Conservation (phyloP, 2,888 invertebrate species). For the Synanthedon formicaeformis region DNA sequence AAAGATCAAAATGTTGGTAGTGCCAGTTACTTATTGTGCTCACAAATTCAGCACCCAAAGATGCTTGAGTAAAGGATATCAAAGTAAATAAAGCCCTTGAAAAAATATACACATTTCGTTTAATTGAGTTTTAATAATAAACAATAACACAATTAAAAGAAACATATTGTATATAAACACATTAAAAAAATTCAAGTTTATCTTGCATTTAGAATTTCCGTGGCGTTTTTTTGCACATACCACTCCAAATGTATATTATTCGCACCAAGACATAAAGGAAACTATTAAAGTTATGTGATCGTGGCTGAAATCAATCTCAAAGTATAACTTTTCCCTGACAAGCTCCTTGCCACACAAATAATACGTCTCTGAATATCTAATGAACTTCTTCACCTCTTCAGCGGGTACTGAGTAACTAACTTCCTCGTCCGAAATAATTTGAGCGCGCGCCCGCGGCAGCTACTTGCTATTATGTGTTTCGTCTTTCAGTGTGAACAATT, state of each 20-base stretch:
- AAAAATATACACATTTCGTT: too few relatives aligned
- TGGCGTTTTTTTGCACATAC: neutral
- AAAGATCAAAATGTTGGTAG: too few relatives aligned
- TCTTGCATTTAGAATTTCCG: too few relatives aligned
- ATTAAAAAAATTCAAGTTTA: too few relatives aligned
- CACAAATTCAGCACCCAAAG: too few relatives aligned
- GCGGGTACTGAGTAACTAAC: slow-evolving; percentile 20
- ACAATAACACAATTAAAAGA: too few relatives aligned
- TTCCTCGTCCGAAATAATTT: slow-evolving; percentile 34
- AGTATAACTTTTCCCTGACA: slow-evolving; percentile 22
- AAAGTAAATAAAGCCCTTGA: too few relatives aligned
- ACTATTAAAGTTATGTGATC: slow-evolving; percentile 24
- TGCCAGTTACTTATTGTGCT: too few relatives aligned
- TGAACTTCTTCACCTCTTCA: slow-evolving; percentile 37
- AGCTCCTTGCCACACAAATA: slow-evolving; percentile 28
- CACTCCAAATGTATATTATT: slow-evolving; percentile 19
- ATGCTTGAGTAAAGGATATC: too few relatives aligned
- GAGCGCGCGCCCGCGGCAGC: slow-evolving; percentile 21
- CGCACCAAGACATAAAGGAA: slow-evolving; percentile 17
- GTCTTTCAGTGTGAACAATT: slow-evolving; percentile 41
- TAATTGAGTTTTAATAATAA: too few relatives aligned
- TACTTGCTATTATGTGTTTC: slow-evolving; percentile 48
- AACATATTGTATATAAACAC: too few relatives aligned
- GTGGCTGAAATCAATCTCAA: slow-evolving; percentile 33
- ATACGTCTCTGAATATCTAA: slow-evolving; percentile 39